Base-by-base conservation (phyloP, 2,797 vertebrate species). In the Xenopus petersii region DNA sequence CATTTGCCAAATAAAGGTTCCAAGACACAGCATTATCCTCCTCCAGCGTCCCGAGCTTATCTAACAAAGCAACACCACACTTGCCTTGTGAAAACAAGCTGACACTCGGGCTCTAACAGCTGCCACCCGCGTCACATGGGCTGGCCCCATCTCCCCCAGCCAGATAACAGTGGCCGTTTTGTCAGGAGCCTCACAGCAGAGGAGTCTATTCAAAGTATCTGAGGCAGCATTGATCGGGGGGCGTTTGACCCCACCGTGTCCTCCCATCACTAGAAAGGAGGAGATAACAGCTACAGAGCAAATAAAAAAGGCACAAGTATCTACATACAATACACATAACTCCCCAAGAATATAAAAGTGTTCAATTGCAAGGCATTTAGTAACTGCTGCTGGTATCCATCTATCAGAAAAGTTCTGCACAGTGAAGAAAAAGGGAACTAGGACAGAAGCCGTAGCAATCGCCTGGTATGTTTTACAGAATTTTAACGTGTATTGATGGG, bases 61-160 rank as follows among this genome's bases (percentile, higher is more conserved):
- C 92, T 89, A 89, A 93, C 90, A 92, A 93, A 93, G 92, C 91
- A 91, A 89, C 87, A 84, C 64, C 26, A 54, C 54, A 59, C 71
- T 86, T 80, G 73, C 80, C 87, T 81, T 70, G 60, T 85, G 87
- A 86, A 89, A 91, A 91, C 88, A 88, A 88, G 92, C 92, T 13
- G 61, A 79, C 4, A 87, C 84, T 91, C 91, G 89, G 84, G 88
- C 89, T 83, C 82, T 82, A 92, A 89, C 91, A 93, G 92, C 91
- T 93, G 92, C 88, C 88, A 83, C 81, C 81, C 81, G 76, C 81
- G 79, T 91, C 87, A 88, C 89, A 86, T 72, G 80, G 89, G 81
- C 83, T 74, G 71, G 64, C 30, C 70, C 83, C 86, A 90, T 84
- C 83, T 88, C 89, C 91, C 92, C 89, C 88, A 76, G 90, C 87